Percentiles rank a stretch among this genome's conserved stretches.
These are phyloP conservation scores for Chrysaora quinquecirrha DNA, from an alignment of 30 jellyfish, hydroid and myxozoan species.

Conservation along the genomic window DNA sequence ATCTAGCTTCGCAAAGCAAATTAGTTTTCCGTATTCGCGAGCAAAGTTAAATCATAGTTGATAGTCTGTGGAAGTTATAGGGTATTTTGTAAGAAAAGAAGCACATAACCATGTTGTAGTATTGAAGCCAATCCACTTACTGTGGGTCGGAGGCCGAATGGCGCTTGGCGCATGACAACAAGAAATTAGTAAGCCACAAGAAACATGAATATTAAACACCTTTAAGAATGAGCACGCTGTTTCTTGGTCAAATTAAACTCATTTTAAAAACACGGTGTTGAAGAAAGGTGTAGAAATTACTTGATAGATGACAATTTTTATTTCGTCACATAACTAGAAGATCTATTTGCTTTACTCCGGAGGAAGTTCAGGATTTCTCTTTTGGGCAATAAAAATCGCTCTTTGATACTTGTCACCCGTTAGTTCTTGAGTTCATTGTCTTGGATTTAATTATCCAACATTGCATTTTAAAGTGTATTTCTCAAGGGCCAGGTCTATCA, in stretches of 20 bases:
- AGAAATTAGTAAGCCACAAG: too few relatives aligned
- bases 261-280: not conserved
- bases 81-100: too few relatives aligned
- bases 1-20: too few relatives aligned
- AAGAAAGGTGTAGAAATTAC: not conserved
- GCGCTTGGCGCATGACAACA: too few relatives aligned
- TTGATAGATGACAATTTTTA: not conserved
- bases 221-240: constrained; percentile 46
- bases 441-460: not conserved
- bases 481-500: not conserved
- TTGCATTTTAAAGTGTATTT: not conserved
- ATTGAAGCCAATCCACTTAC: too few relatives aligned
- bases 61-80: too few relatives aligned
- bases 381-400: not conserved
- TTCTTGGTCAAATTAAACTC: constrained; percentile 21
- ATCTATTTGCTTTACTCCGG: too few relatives aligned
- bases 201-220: constrained; percentile 63
- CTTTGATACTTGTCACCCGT: not conserved
- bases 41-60: too few relatives aligned
- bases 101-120: too few relatives aligned
- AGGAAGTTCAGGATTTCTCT: not conserved
- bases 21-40: too few relatives aligned
- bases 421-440: not conserved
- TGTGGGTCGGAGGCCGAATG: too few relatives aligned
- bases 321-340: not conserved